Base-by-base conservation (phyloP, 2,113 vertebrate species). In the Hipposideros armiger region DNA sequence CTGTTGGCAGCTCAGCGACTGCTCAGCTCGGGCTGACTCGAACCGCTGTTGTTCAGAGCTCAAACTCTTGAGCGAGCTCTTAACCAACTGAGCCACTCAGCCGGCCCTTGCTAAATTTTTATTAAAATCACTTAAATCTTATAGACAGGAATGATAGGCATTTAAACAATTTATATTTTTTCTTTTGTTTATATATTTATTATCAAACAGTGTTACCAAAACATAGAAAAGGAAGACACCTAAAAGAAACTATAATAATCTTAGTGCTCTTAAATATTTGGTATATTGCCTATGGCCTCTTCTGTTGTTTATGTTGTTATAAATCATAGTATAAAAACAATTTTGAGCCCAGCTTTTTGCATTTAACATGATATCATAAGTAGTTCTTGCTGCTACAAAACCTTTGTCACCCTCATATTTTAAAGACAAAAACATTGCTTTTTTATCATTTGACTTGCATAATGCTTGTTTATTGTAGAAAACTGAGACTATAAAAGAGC, bases 91-190 rank as follows among this genome's bases (percentile, higher is more conserved):
- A n/a, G n/a, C n/a, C n/a, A n/a, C n/a, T n/a, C n/a, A n/a, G n/a
- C n/a, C n/a, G n/a, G n/a, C n/a, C n/a, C 62, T 95, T 86, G 16
- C 45, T 86, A n/a, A 64, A 64, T 94, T 95, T 87, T 69, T 85
- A 91, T 89, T 81, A 85, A 92, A 47, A 81, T 73, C 9, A 9
- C n/a, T 92, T 87, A 66, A 91, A 56, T 76, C 60, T 58, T 47
- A 56, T 3, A 62, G 32, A 67, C 11, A 81, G 52, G n/a, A 92
- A 81, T 73, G 20, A 78, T 54, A 70, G 67, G 8, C 60, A 90
- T 45, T 96, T 42, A 3, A 94, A 82, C 58, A 91, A 74, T 13
- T 69, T 89, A 7, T 54, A 7, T 60, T 28, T 87, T 58, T 74
- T 81, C 19, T 32, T 62, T 82, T 70, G n/a, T 45, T 91, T 83